These are phyloP conservation scores for Arctocebus calabarensis DNA, from an alignment of 2,797 vertebrate genomes.

Conservation along the genomic window DNA sequence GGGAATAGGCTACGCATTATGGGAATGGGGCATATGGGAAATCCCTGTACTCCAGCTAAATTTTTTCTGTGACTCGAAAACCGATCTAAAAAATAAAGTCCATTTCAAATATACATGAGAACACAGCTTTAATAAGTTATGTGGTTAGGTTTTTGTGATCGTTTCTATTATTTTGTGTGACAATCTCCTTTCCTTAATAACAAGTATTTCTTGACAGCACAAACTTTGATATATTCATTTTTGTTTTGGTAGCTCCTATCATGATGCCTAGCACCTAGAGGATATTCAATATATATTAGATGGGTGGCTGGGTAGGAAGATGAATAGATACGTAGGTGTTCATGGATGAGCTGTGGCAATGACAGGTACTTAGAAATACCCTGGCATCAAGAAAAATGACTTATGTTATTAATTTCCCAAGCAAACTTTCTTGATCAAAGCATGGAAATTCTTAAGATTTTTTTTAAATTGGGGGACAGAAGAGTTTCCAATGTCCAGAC, in stretches of 20 bases:
- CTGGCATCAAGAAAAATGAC: constrained; percentile 55
- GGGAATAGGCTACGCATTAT: neutral
- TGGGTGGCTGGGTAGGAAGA: neutral
- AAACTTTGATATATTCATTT: neutral
- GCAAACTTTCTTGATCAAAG: constrained; percentile 48
- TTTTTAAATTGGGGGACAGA: neutral
- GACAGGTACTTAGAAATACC: constrained; percentile 12
- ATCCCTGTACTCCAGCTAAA: neutral
- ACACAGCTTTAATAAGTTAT: neutral
- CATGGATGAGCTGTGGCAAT: neutral
- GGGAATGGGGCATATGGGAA: neutral
- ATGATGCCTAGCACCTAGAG: neutral
- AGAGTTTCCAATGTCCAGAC: neutral
- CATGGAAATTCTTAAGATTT: neutral
- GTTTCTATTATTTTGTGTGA: neutral
- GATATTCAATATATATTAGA: neutral
- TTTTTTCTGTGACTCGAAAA: neutral
- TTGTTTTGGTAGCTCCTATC: neutral
- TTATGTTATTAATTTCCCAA: constrained; percentile 23
- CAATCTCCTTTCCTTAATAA: neutral
- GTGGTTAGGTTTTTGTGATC: neutral
- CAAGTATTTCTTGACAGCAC: constrained; percentile 12
- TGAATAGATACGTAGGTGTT: neutral
- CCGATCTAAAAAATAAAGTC: neutral
- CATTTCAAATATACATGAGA: neutral